Base-by-base conservation (phyloP, 2,797 vertebrate genomes). In the Toxotes lorentzi region DNA sequence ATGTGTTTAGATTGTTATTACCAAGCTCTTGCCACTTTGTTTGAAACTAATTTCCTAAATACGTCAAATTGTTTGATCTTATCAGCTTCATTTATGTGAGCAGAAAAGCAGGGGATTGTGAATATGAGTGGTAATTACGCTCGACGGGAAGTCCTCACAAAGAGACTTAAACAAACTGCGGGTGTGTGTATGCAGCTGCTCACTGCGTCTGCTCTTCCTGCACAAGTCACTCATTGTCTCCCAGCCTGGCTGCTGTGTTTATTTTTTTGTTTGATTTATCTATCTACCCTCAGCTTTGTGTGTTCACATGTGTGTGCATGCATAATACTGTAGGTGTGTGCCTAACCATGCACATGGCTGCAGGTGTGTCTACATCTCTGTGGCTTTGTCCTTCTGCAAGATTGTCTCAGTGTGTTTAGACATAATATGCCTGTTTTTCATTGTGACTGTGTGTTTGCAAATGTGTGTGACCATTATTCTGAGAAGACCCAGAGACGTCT, bases 181-280 rank as follows among this genome's bases (percentile, higher is more conserved):
- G 51, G 82, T 79, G 85, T 78, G 85, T 91, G 87, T 90, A 58
- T 90, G 89, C 89, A 89, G 90, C 88, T 93, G 88, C 76, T 90
- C 64, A 4, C 59, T 77, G 77, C 79, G 80, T 89, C 79, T 54
- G 85, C 75, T 85, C 85, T 91, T 88, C 59, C 77, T 91, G 77
- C 84, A 91, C 84, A 85, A 88, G 82, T 89, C 81, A 9, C 60
- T 85, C 89, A 89, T 91, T 93, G 89, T 79, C 81, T 84, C 73
- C 62, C 70, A 76, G 78, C 88, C 74, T 66, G 80, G 66, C 80
- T 73, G 87, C 76, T 66, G 57, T 85, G 86, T 90, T 94, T 93
- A 84, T 93, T 92, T 94, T 80, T 74, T 79, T 76, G 64, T 86
- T 93, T 83, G 73, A 92, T 85, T 78, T 87, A 68, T 73, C 53